phyloP scores from a whole-genome alignment of 2,797 vertebrate species.

The Leptodactylus fallax region DNA sequence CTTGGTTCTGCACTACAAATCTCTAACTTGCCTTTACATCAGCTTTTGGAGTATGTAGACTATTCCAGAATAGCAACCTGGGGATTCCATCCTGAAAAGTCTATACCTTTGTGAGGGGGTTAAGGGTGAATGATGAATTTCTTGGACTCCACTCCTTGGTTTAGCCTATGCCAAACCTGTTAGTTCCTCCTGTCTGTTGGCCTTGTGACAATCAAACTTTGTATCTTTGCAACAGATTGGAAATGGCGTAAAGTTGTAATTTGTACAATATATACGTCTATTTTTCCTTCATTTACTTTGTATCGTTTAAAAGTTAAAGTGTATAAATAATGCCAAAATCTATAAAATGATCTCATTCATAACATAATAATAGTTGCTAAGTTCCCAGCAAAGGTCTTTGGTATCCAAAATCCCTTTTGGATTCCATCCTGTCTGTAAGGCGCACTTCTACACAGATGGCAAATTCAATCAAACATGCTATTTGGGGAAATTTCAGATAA shows the following conservation, averaged over 20 bases:
- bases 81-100: neutral
- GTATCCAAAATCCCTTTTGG: conserved; percentile 25
- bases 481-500: neutral
- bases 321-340: neutral
- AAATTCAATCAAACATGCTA: neutral
- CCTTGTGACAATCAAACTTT: neutral
- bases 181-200: neutral
- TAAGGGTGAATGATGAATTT: neutral
- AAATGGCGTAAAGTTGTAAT: neutral
- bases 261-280: neutral
- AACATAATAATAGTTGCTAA: conserved; percentile 40
- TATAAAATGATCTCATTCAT: conserved; percentile 39
- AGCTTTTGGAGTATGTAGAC: neutral
- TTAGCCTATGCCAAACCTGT: neutral
- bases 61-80: neutral
- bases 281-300: conserved; percentile 16
- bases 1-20: neutral
- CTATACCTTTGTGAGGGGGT: neutral
- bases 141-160: neutral
- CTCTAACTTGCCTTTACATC: neutral
- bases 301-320: conserved; percentile 17
- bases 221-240: neutral
- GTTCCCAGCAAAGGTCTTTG: conserved; percentile 16
- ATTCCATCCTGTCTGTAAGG: neutral
- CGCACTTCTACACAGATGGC: neutral